These are phyloP conservation scores for Cheilosia urbana DNA, from an alignment of 2,888 invertebrate genomes.

Conservation along the genomic window DNA sequence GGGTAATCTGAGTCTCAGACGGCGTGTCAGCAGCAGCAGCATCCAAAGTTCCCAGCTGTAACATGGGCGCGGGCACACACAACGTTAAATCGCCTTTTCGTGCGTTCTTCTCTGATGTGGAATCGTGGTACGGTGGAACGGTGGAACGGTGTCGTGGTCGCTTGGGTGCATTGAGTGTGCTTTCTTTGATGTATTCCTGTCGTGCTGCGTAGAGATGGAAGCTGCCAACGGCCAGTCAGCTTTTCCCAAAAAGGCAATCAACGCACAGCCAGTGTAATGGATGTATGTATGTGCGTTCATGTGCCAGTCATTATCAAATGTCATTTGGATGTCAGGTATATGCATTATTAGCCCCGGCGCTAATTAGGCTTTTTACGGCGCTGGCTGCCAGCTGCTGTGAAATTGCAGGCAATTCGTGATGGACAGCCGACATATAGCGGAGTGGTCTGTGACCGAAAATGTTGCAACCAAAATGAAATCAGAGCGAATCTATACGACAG, in stretches of 20 bases:
- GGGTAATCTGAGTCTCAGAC: slow-evolving; percentile 76
- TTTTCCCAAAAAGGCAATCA: slow-evolving; percentile 51
- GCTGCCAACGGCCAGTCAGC: slow-evolving; percentile 32
- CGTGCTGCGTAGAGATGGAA: slow-evolving; percentile 46
- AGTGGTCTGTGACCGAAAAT: slow-evolving; percentile 25
- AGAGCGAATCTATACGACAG: slow-evolving; percentile 22
- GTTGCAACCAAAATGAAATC: slow-evolving; percentile 38
- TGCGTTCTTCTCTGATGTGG: background rate
- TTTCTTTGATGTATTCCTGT: slow-evolving; percentile 35
- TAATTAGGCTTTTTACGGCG: slow-evolving; percentile 61
- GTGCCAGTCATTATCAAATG: slow-evolving; percentile 66
- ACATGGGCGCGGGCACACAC: slow-evolving; percentile 48
- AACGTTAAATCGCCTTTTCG: slow-evolving; percentile 25
- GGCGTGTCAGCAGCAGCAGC: slow-evolving; percentile 70
- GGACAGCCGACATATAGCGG: slow-evolving; percentile 17
- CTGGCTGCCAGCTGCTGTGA: slow-evolving; percentile 14
- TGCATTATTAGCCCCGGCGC: slow-evolving; percentile 39
- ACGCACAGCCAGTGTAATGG: slow-evolving; percentile 1
- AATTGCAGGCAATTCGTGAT: slow-evolving; percentile 49
- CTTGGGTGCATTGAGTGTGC: slow-evolving; percentile 27
- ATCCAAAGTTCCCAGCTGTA: slow-evolving; percentile 48
- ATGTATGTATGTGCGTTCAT: slow-evolving; percentile 45
- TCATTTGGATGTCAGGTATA: slow-evolving; percentile 44
- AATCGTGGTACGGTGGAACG: background rate
- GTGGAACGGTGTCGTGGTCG: background rate